Base-by-base conservation (phyloP, 92 coral and sea anemone species). In the Porites evermanni region DNA sequence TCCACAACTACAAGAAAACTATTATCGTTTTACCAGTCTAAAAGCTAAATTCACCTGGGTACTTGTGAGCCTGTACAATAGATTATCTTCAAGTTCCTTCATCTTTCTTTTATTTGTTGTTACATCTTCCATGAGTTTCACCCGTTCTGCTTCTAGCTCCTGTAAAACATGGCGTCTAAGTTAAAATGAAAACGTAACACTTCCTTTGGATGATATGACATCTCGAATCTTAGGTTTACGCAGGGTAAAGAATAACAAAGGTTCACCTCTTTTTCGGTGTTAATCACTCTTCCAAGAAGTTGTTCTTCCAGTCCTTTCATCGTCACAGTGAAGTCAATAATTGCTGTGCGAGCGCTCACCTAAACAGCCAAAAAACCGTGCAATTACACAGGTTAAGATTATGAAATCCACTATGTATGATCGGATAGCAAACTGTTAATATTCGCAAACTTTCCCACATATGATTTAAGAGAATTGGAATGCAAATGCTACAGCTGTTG, bases 251-350 rank as follows among this genome's bases (percentile, higher is more conserved):
- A 50, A 44, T 29, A 24, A 11, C 53, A 1, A 75, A 4, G 23
- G 12, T 44, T 67, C 58, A 94, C 98, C 98, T 94, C 96, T 83
- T 94, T 94, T 74, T 94, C 98, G n/a, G 98, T 94, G 82, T 94
- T 92, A 76, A 94, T 94, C 26, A 94, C 98, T 23, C 98, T 88
- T 19, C 98, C 98, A 11, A 94, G 89, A 51, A 94, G 75, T 81
- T 94, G 98, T 67, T 94, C 98, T 75, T 94, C 98, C 51, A 94
- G 83, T 21, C 98, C 98, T 85, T 94, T 94, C 95, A 94, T 92
- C 16, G 98, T 94, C 71, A 94, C 98, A 17, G 98, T 94, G 20
- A 94, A 94, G 93, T 94, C 98, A 70, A 94, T 94, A 38, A 94
- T 94, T 38, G 98, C 95, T 14, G 98, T 94, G 61, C 98, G 95